Base-by-base conservation (phyloP, 1,140 invertebrate species). In the Lerema accius region DNA sequence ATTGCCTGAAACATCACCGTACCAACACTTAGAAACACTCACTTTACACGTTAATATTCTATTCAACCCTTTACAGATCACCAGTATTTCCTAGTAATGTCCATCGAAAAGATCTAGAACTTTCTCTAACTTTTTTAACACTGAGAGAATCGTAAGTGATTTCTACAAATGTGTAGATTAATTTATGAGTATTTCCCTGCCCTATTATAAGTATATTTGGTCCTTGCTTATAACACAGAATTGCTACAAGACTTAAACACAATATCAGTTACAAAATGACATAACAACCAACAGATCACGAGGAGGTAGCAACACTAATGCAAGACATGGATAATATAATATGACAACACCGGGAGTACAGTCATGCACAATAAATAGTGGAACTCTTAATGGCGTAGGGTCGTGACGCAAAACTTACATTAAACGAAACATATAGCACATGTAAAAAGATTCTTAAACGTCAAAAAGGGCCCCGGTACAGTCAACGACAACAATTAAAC, bases 341-440 rank as follows among this genome's bases (percentile, higher is more conserved):
- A 23, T 35, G 6, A 59, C 58, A 60, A 46, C 37, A 69, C 56
- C 26, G 50, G 63, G 6, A 67, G 14, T 35, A 53, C 3, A 14
- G 46, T 55, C 13, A 39, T 10, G 32, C 14, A 50, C 14, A 26
- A 23, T 13, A 15, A 48, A 55, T 37, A 11, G 7, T 11, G 28
- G 9, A 32, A 3, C 3, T 7, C 7, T 32, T 1, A 32, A 32
- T 32, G 28, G 9, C 9, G 19, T 3, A 23, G 5, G 19, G 4
- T 37, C 0, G 26, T 14, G 10, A 76, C 73, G 75, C 75, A 80
- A 77, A 71, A 87, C 86, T 86, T 86, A 87, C 80, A 87, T 85
- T 85, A 85, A 87, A 89, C 82, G 86, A 86, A 80, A 46, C 10
- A 17, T 13, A 10, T 15, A 14, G 2, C 4, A n/a, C n/a, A n/a